Conservation (phyloP, 2,888 invertebrate species). For the Branchipolynoe longqiensis region DNA sequence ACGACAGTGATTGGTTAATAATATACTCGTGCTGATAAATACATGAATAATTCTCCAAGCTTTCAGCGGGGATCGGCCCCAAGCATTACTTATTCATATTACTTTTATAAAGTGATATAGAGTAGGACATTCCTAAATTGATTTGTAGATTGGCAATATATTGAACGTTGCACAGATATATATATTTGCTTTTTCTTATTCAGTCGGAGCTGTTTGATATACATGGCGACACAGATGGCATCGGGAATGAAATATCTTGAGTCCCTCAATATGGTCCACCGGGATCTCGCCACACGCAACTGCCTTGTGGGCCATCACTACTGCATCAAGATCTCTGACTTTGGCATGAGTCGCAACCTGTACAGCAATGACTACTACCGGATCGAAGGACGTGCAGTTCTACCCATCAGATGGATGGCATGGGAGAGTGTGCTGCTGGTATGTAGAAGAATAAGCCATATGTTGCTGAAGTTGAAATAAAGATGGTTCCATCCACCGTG, state of each 20-base stretch:
- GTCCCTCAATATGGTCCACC: conserved; percentile 93
- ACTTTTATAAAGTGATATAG: no score
- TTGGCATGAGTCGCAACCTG: conserved; percentile 81
- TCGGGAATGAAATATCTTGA: conserved; percentile 96
- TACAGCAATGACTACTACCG: conserved; percentile 89
- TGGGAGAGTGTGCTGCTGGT: conserved; percentile 90
- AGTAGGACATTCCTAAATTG: no score
- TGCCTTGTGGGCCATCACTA: conserved; percentile 92
- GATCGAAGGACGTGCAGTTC: conserved; percentile 90
- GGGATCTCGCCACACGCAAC: conserved; percentile 93
- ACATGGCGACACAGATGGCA: conserved; percentile 92
- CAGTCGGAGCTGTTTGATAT: conserved; percentile 91
- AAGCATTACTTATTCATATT: no score
- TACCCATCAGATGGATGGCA: conserved; percentile 94
- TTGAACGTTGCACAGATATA: background rate
- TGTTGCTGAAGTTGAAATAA: no score
- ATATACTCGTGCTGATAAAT: no score
- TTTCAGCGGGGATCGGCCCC: no score
- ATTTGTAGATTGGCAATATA: no score
- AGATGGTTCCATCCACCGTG: no score
- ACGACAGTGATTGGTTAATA: no score
- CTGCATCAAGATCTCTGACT: conserved; percentile 83
- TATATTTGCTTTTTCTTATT: conserved; percentile 75
- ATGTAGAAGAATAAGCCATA: no score
- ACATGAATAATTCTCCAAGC: no score